Conservation (phyloP, 2,797 vertebrate species). For the Chelon labrosus region DNA sequence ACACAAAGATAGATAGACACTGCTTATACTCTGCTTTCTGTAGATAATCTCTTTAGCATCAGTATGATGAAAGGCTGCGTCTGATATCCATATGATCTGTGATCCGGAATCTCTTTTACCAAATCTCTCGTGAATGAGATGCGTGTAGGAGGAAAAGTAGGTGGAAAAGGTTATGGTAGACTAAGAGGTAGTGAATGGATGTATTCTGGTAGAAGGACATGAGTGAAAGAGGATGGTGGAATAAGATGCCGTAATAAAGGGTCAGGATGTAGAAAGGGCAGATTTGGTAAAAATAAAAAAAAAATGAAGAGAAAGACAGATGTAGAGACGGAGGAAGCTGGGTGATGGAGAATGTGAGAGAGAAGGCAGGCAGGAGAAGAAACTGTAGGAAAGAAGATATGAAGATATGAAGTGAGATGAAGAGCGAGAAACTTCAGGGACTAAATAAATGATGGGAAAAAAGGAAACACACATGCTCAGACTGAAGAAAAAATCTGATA, state of each 20-base stretch:
- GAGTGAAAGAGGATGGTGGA: background rate
- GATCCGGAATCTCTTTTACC: constrained; percentile 56
- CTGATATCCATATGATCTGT: constrained; percentile 65
- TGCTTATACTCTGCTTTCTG: constrained; percentile 56
- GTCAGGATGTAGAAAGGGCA: background rate
- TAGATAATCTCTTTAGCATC: constrained; percentile 78
- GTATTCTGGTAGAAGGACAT: constrained; percentile 20
- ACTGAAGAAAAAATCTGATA: too few species aligned
- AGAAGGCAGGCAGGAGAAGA: background rate
- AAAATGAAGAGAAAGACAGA: background rate
- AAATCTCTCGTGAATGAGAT: constrained; percentile 59
- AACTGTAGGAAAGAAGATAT: too few species aligned
- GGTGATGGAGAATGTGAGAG: background rate
- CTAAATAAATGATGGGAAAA: background rate
- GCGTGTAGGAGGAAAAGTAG: constrained; percentile 53
- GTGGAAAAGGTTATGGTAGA: constrained; percentile 43
- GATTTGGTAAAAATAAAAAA: background rate
- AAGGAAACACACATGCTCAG: too few species aligned
- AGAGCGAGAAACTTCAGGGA: background rate
- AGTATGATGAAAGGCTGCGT: constrained; percentile 69
- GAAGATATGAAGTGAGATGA: background rate
- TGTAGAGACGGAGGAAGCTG: background rate
- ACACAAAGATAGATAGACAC: constrained; percentile 53
- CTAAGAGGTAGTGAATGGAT: constrained; percentile 32
- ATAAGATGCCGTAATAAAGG: background rate